Conservation (phyloP, 2,797 vertebrate genomes). For the Pangasius djambal region DNA sequence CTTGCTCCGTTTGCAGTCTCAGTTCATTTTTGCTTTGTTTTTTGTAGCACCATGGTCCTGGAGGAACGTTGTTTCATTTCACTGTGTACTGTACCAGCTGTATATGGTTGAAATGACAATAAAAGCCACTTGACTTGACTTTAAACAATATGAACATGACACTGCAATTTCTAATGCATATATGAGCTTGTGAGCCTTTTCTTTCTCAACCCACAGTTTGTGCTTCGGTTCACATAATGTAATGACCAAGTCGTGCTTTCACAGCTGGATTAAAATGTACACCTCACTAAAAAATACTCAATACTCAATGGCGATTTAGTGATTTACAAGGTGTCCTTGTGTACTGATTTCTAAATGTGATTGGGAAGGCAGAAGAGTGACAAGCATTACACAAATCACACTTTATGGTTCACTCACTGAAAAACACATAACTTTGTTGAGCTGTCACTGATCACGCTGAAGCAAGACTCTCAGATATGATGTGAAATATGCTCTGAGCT, state of each 20-base stretch:
- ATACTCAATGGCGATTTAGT: neutral
- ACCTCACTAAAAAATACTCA: neutral
- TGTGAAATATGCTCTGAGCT: neutral
- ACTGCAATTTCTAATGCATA: neutral
- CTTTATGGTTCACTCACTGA: neutral
- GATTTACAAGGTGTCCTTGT: neutral
- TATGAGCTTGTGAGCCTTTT: neutral
- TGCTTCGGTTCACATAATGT: neutral
- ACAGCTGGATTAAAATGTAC: neutral
- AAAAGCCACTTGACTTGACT: too few species aligned
- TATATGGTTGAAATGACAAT: too few species aligned
- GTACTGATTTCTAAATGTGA: neutral
- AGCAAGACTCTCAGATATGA: neutral
- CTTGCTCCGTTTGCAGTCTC: too few species aligned
- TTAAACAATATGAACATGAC: neutral
- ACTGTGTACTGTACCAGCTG: too few species aligned
- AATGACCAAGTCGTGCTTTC: neutral
- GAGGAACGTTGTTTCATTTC: too few species aligned
- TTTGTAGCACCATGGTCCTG: too few species aligned
- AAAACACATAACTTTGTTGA: neutral
- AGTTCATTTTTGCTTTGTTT: too few species aligned
- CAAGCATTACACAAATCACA: neutral
- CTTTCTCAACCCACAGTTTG: neutral
- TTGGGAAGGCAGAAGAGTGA: neutral
- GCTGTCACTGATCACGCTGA: neutral